Base-by-base conservation (phyloP, 23 tunicate species). In the Ciona savignyi region DNA sequence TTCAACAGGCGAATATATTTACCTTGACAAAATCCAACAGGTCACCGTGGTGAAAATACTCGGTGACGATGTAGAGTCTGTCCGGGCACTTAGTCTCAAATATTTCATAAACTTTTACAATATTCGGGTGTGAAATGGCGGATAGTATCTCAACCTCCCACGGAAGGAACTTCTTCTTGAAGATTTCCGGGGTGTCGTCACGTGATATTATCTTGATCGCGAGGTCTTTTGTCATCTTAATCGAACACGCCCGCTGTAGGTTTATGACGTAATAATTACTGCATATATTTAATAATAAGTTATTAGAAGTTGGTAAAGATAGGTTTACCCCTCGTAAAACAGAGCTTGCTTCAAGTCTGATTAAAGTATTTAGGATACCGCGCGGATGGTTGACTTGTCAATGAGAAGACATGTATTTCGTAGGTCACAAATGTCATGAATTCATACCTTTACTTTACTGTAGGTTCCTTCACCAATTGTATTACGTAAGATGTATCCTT, bases 401-500 rank as follows among this genome's bases (percentile, higher is more conserved):
- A n/a, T n/a, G n/a, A n/a, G n/a, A n/a, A n/a, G n/a, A n/a, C n/a
- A n/a, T n/a, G n/a, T n/a, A n/a, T n/a, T n/a, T n/a, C n/a, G n/a
- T n/a, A n/a, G n/a, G n/a, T n/a, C n/a, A n/a, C n/a, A n/a, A n/a
- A n/a, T n/a, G n/a, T n/a, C n/a, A n/a, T n/a, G n/a, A n/a, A n/a
- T n/a, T 9, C 28, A 4, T 75, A 85, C 91, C 91, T 80, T 85
- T 22, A 91, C 97, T 91, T 91, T 91, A 72, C 97, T 91, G 80
- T 91, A 91, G 9, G 97, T 79, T 4, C 97, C 97, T 67, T 91
- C 91, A 2, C 96, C 96, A 0, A 79, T 42, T 2, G 63, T 61
- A 3, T 63, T 63, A n/a, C 72, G 65, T 26, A 85, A 22, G 23
- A 78, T 51, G 27, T 85, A 85, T 27, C 81, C 81, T 62, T 68